These are phyloP conservation scores for Paramisgurnus dabryanus DNA, from an alignment of 2,113 vertebrate species.

Conservation along the genomic window DNA sequence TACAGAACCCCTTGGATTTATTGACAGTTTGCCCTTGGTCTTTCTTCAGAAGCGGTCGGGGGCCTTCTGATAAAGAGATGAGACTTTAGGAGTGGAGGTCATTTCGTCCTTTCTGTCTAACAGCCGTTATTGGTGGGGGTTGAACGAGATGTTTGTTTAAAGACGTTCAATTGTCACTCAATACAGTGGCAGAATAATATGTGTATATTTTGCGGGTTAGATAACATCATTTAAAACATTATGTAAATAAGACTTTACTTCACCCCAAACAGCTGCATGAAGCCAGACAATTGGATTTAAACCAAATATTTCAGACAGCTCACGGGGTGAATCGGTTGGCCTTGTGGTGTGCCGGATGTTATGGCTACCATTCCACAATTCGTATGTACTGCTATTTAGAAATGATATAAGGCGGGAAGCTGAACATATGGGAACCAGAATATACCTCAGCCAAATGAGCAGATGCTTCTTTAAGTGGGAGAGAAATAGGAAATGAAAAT, in stretches of 20 bases:
- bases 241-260: no score
- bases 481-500: neutral
- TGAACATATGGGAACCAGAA: neutral
- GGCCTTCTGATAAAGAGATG: constrained; percentile 25
- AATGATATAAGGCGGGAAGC: neutral
- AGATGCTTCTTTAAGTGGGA: neutral
- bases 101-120: constrained; percentile 16
- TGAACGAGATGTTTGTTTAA: neutral
- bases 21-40: constrained; percentile 21
- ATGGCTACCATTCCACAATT: no score
- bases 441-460: neutral
- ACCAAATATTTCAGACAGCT: no score
- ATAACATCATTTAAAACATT: no score
- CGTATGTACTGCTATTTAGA: neutral
- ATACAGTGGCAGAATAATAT: neutral
- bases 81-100: constrained; percentile 25
- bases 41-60: neutral
- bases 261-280: no score
- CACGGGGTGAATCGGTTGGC: no score
- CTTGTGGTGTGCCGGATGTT: no score
- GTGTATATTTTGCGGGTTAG: no score
- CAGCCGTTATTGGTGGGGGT: neutral
- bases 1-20: constrained; percentile 18
- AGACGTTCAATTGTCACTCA: neutral
- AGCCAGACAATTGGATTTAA: no score